Evolutionary conservation across 35 echinoderm and acorn worm genomes (phyloP), one percentile per base, ranked within the genome.

Genomic region (Apostichopus japonicus): DNA sequence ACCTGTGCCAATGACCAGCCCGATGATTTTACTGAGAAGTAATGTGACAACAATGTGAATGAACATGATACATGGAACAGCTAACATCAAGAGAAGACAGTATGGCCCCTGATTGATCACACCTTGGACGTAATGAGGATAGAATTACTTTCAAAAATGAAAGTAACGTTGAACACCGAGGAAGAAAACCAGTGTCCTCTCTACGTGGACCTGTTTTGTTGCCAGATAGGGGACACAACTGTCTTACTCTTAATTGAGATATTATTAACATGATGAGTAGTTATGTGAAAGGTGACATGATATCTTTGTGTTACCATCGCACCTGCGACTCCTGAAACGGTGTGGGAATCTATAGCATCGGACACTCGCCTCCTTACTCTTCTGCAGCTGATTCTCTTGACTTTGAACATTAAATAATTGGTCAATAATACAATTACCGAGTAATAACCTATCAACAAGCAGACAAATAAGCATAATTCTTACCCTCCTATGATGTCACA

Each of bases 1-100:
- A 77, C 96, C 94, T 14, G 88, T 95, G 65, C 96, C 96, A 51
- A 98, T 87, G 8, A 98, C 75, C 16, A 98, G 70, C 21, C 96
- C 90, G 23, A 98, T 93, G 24, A 98, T 62, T 90, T 98, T 98
- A 88, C 96, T 79, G 77, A 79, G 77, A 91, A 91, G 56, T 59
- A 91, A 79, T 23, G 21, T 61, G 54, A 91, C 25, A 79, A 78
- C 73, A 72, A 73, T 19, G 17, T 75, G 65, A 89, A 89, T 62
- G 83, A 23, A 72, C 57, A 54, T 84, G 44, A 89, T 88, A 44
- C 53, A 33, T 14, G 67, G 23, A 72, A 82, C 54, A 82, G 15
- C 6, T 56, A 82, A 44, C 15, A 6, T 53, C 16, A 15, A 56
- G 6, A 9, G 27, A 82, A 82, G 11, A 52, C 14, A 82, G 23